Evolutionary conservation across 37 sponge, comb jelly and placozoan species (phyloP).

Genomic region (Bolinopsis microptera): DNA sequence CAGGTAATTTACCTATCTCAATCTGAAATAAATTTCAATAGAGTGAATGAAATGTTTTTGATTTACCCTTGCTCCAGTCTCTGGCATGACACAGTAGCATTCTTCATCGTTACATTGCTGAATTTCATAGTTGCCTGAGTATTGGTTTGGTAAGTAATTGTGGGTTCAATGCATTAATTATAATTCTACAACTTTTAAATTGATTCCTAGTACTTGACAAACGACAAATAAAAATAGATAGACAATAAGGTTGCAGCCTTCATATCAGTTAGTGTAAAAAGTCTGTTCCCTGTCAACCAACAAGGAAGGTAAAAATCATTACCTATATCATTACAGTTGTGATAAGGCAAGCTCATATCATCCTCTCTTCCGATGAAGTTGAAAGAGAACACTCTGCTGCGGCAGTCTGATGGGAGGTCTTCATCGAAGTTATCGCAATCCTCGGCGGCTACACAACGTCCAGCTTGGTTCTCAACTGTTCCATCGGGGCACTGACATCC

Average conservation of each 20-base stretch:
- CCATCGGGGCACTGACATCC: background rate
- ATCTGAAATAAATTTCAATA: too few relatives aligned
- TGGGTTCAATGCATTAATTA: too few relatives aligned
- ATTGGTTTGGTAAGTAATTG: too few relatives aligned
- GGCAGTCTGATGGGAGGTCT: background rate
- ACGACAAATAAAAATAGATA: too few relatives aligned
- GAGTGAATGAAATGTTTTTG: too few relatives aligned
- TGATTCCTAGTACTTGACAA: too few relatives aligned
- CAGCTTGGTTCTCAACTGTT: background rate
- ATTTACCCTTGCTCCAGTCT: background rate
- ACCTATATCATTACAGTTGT: background rate
- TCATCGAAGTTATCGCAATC: background rate
- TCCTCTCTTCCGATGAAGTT: background rate
- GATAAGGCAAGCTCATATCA: background rate
- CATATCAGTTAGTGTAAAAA: too few relatives aligned
- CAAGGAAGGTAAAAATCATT: too few relatives aligned
- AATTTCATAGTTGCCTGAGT: background rate
- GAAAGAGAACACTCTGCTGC: background rate
- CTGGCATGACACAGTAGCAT: background rate
- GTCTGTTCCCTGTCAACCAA: too few relatives aligned
- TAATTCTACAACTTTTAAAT: too few relatives aligned
- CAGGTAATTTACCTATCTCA: too few relatives aligned
- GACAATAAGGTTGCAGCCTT: too few relatives aligned
- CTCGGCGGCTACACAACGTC: background rate
- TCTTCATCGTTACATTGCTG: background rate